phyloP scores from a whole-genome alignment of 2,797 vertebrate genomes.

The Glossophaga mutica region DNA sequence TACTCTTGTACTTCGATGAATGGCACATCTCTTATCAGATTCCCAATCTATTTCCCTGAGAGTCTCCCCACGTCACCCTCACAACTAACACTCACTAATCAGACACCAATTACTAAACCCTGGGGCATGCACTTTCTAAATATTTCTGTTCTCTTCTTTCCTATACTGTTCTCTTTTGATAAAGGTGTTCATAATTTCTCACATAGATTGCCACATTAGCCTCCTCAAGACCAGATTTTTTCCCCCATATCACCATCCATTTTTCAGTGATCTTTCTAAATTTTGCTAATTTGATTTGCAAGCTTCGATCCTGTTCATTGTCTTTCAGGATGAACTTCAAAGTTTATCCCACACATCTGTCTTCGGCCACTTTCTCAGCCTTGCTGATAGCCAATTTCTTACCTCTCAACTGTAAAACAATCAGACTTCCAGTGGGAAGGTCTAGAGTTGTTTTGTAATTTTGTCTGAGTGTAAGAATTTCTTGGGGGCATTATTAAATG shows the following conservation, averaged over 20 bases:
- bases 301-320: neutral
- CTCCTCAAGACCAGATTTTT: neutral
- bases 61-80: neutral
- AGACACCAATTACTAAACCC: neutral
- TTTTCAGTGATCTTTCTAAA: constrained; percentile 8
- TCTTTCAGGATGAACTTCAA: neutral
- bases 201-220: neutral
- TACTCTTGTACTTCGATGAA: neutral
- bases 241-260: neutral
- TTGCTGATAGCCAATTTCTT: neutral
- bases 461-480: neutral
- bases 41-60: neutral
- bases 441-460: neutral
- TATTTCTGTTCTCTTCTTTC: neutral
- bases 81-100: neutral
- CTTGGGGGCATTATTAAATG: neutral
- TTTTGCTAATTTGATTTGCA: neutral
- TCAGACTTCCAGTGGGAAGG: neutral
- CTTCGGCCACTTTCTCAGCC: neutral
- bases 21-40: neutral
- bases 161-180: neutral
- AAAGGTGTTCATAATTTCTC: neutral
- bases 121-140: neutral
- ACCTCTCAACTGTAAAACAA: neutral
- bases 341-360: neutral